A percentile compares a stretch with the other conserved stretches of the same genome.
These are phyloP conservation scores for Bovichtus variegatus DNA, from an alignment of 2,797 vertebrate genomes.

Conservation along the genomic window DNA sequence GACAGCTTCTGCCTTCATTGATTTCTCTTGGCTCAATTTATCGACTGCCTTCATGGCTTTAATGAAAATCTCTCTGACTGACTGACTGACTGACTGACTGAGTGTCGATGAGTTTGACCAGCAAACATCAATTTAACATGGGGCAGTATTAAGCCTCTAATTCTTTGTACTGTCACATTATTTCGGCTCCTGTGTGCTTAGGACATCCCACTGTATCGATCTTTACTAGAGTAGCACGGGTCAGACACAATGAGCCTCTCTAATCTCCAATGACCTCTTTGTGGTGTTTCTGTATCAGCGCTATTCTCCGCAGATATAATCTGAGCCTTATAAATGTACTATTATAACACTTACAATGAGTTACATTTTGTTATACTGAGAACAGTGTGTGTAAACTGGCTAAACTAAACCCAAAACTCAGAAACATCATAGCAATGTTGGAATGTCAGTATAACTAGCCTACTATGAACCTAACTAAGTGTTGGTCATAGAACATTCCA, in stretches of 20 bases:
- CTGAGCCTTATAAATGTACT: not conserved
- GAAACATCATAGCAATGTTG: too few relatives aligned
- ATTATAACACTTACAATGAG: not conserved
- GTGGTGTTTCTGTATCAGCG: constrained; percentile 2
- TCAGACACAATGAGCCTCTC: constrained; percentile 2
- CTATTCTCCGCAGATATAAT: not conserved
- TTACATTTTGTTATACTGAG: not conserved
- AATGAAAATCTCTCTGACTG: constrained; percentile 40
- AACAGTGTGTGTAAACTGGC: not conserved
- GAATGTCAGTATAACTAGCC: too few relatives aligned
- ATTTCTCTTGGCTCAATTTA: constrained; percentile 32
- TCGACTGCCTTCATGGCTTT: constrained; percentile 14
- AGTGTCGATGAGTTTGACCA: constrained; percentile 35
- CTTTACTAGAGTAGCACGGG: not conserved
- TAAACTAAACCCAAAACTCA: not conserved
- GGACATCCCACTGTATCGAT: constrained; percentile 41
- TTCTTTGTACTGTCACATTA: constrained; percentile 26
- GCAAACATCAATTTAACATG: constrained; percentile 47
- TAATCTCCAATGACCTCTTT: constrained; percentile 25
- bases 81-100: constrained; percentile 40
- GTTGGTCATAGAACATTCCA: too few relatives aligned
- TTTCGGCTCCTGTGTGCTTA: constrained; percentile 19
- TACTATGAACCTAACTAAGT: too few relatives aligned
- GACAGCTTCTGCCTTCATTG: constrained; percentile 21
- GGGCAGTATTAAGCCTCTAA: constrained; percentile 15